Conservation (phyloP, 2,888 invertebrate genomes). For the Cybosia mesomella region DNA sequence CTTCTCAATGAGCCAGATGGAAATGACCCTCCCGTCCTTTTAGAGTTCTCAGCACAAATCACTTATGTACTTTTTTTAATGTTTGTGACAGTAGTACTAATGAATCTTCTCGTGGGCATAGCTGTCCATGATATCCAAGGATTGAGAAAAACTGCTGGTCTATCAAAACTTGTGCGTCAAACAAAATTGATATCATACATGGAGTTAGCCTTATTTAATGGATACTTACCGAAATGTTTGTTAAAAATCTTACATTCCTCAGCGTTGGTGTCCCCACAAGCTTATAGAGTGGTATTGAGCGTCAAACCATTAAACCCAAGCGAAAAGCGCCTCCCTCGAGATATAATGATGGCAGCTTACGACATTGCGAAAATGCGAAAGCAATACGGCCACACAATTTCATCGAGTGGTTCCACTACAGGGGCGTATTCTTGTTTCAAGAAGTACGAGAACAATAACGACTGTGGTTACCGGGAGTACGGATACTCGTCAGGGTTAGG, state of each 20-base stretch:
- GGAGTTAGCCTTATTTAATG: slow-evolving; percentile 93
- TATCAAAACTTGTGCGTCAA: slow-evolving; percentile 93
- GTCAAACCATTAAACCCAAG: slow-evolving; percentile 94
- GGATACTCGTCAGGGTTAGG: slow-evolving; percentile 87
- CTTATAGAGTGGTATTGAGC: slow-evolving; percentile 93
- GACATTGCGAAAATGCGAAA: slow-evolving; percentile 92
- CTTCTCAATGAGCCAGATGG: slow-evolving; percentile 92
- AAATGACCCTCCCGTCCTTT: slow-evolving; percentile 91
- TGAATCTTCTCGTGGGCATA: slow-evolving; percentile 95
- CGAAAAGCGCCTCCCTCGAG: slow-evolving; percentile 92
- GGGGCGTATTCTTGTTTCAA: slow-evolving; percentile 89
- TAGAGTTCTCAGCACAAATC: slow-evolving; percentile 93
- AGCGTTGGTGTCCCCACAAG: slow-evolving; percentile 93
- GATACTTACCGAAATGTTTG: slow-evolving; percentile 91
- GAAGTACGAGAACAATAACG: slow-evolving; percentile 89
- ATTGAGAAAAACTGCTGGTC: slow-evolving; percentile 93
- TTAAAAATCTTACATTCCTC: slow-evolving; percentile 92
- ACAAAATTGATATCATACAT: slow-evolving; percentile 95
- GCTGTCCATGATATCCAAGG: slow-evolving; percentile 96
- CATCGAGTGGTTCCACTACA: slow-evolving; percentile 88
- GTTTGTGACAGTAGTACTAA: slow-evolving; percentile 94
- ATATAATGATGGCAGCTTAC: slow-evolving; percentile 93
- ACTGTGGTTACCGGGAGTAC: slow-evolving; percentile 82
- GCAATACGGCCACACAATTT: slow-evolving; percentile 89
- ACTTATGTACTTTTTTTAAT: slow-evolving; percentile 93